Conservation (phyloP, 2,113 vertebrate species). For the Forbesichthys papilliferus region DNA sequence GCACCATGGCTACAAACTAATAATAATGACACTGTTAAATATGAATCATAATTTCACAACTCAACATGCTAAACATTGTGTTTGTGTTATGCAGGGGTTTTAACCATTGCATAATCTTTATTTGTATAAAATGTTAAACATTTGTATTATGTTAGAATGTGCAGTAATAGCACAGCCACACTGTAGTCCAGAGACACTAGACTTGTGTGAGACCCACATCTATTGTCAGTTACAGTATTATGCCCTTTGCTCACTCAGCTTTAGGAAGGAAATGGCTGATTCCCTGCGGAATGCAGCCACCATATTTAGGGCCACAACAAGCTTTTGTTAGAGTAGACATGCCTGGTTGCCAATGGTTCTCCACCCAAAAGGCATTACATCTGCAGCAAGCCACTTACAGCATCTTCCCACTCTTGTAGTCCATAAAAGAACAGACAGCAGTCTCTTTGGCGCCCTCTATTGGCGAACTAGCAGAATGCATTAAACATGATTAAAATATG, state of each 20-base stretch:
- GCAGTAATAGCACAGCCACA: too few species aligned
- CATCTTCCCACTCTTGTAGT: slow-evolving; percentile 45
- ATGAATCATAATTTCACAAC: background rate
- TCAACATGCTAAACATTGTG: background rate
- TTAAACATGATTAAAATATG: too few species aligned
- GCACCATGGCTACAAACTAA: too few species aligned
- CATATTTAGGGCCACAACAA: slow-evolving; percentile 83
- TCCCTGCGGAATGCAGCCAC: slow-evolving; percentile 79
- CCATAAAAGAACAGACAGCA: background rate
- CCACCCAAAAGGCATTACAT: slow-evolving; percentile 88
- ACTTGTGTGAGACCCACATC: slow-evolving; percentile 49
- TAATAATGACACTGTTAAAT: background rate
- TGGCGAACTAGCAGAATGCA: slow-evolving; percentile 16
- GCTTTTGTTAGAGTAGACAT: slow-evolving; percentile 88
- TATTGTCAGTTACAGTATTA: slow-evolving; percentile 50
- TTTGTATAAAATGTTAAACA: background rate
- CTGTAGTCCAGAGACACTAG: slow-evolving; percentile 22
- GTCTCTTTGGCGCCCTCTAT: slow-evolving; percentile 48
- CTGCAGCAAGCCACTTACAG: slow-evolving; percentile 78
- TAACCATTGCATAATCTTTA: background rate
- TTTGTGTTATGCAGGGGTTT: background rate
- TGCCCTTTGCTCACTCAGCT: slow-evolving; percentile 85
- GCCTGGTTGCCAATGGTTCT: slow-evolving; percentile 81
- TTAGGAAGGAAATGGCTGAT: slow-evolving; percentile 89
- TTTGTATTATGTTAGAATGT: background rate